Evolutionary conservation across 92 coral and sea anemone genomes (phyloP), one percentile per base, ranked within the genome.

Genomic region (Zoanthus solanderi): DNA sequence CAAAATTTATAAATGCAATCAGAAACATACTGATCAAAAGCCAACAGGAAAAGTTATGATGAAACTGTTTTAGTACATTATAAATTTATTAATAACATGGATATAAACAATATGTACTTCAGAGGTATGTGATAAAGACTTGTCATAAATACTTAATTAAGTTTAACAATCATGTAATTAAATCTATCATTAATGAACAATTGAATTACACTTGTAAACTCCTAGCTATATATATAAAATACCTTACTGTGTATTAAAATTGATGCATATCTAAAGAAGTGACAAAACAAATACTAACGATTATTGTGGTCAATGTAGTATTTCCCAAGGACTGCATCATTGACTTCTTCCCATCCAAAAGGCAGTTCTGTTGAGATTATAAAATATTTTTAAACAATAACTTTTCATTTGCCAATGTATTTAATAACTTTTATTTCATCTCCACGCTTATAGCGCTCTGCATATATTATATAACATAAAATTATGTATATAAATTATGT

Each of bases 321-420:
- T 48, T 90, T 93, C 69, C 99, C 99, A 61, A 88, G 87, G 11
- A 92, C 87, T 61, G 92, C 90, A 78, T 97, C 97, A 77, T 95
- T 87, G 3, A 97, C 90, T 73, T 97, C 99, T 86, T 97, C 99
- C 99, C 99, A 97, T 52, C 99, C 99, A 90, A 93, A 93, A 54
- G 99, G 99, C 74, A 97, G 79, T 88, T 97, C 99, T 97, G 88
- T 42, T 71, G 63, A 77, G 63, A 71, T 57, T 34, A 71, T 16
- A 23, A 77, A 34, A 13, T 5, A 57, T 50, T 42, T 48, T 4
- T 47, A 31, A 2, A 79, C 61, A 37, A 37, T 23, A 69, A 31
- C 29, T 30, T 54, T 50, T 50, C 12, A 50, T 50, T 7, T 50
- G 12, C 2, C 42, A 37, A 37, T 37, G 4, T 37, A 37, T 37